phyloP scores from a whole-genome alignment of 2,797 vertebrate species.

The Melanotaenia pygmaea region DNA sequence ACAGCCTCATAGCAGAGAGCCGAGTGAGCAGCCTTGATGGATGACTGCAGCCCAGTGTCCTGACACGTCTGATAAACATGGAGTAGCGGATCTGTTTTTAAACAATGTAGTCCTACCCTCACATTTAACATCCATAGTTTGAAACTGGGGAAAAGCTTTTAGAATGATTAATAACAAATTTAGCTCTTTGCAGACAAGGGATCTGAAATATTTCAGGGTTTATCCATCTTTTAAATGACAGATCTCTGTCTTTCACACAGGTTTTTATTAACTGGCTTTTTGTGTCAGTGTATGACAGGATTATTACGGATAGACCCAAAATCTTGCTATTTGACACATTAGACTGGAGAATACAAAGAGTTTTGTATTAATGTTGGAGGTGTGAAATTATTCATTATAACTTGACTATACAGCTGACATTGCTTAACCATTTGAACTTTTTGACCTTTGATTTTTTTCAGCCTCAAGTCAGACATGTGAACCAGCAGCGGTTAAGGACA shows the following conservation, averaged over 20 bases:
- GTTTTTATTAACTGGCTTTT: conserved; percentile 38
- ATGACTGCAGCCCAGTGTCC: conserved; percentile 60
- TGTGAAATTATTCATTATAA: conserved; percentile 17
- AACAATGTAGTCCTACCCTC: conserved; percentile 67
- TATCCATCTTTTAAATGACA: conserved; percentile 53
- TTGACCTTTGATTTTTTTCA: conserved; percentile 66
- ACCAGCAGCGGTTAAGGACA: conserved; percentile 18
- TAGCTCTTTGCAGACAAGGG: conserved; percentile 45
- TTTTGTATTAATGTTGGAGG: neutral
- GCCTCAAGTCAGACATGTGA: conserved; percentile 70
- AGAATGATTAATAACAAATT: conserved; percentile 64
- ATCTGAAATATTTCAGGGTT: conserved; percentile 46
- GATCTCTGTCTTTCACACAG: conserved; percentile 28
- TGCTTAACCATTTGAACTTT: conserved; percentile 38
- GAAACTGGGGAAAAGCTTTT: conserved; percentile 55
- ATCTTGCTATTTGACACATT: conserved; percentile 24
- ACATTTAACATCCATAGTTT: conserved; percentile 65
- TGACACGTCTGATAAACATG: conserved; percentile 77
- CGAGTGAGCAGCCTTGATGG: conserved; percentile 64
- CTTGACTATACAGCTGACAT: conserved; percentile 23
- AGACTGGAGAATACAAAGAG: conserved; percentile 8
- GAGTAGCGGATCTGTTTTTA: conserved; percentile 68
- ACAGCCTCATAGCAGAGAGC: conserved; percentile 55
- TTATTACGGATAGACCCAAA: conserved; percentile 24
- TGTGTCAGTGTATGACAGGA: conserved; percentile 39